Percentiles rank a stretch among this genome's conserved stretches.
phyloP scores from a whole-genome alignment of 2,113 vertebrate genomes.

The Pelodiscus sinensis region DNA sequence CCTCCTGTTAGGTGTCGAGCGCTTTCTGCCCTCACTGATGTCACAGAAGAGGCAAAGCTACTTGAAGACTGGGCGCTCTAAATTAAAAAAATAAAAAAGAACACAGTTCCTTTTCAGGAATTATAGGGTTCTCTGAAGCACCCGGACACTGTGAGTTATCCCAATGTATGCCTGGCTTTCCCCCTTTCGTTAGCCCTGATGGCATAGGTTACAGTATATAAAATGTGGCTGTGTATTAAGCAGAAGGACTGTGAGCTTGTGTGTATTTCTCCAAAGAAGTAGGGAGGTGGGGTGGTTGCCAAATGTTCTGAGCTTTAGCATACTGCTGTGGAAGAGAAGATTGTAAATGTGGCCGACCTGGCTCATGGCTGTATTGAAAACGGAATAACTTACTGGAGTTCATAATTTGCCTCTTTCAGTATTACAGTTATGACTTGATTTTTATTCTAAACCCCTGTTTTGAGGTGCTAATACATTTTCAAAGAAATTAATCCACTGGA shows the following conservation, averaged over 20 bases:
- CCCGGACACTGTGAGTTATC: not conserved
- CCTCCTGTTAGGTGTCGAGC: accelerated
- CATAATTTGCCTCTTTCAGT: conserved; percentile 24
- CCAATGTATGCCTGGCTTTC: not conserved
- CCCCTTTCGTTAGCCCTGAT: not conserved
- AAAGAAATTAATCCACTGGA: conserved; percentile 26
- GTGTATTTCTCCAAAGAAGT: accelerated
- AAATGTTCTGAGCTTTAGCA: not conserved
- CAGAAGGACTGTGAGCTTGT: not conserved
- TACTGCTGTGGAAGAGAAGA: not conserved
- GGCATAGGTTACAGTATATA: not conserved
- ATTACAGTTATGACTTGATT: conserved; percentile 2
- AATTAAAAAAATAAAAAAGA: not conserved
- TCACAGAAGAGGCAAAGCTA: not conserved
- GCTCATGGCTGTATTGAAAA: not conserved
- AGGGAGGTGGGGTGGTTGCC: not conserved
- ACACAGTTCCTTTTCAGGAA: not conserved
- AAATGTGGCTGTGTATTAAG: not conserved
- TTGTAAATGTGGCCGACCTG: not conserved
- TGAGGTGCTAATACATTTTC: not conserved
- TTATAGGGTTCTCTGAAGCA: not conserved
- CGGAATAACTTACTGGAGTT: conserved; percentile 9
- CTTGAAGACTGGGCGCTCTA: not conserved
- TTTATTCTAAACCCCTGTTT: not conserved
- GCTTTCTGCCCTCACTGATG: not conserved